Evolutionary conservation across 1,140 invertebrate genomes (phyloP), one percentile per base, ranked within the genome.

Genomic region (Megalopta genalis): DNA sequence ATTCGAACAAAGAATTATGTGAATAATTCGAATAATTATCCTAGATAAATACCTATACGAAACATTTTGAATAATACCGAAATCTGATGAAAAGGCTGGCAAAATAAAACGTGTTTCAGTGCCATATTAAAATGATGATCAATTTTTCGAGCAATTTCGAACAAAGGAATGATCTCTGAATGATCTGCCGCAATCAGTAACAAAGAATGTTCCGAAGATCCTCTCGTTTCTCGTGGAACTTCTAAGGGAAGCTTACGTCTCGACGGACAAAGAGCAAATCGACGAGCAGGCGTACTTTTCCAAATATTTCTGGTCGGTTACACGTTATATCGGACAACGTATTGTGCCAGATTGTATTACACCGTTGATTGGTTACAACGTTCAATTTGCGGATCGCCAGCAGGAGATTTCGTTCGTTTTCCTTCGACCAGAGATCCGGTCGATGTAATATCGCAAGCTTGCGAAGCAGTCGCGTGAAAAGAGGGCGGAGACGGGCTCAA

Each of bases 391-490:
- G 60, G 27, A 37, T 63, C 60, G 25, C 25, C 27, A 16, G 27
- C 25, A 27, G 14, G 27, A 63, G 60, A 14, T 63, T 63, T 63
- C 7, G 10, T 27, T 18, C 27, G 60, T 18, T 46, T 12, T 21
- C 60, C 27, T 32, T 63, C 60, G 27, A 14, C 60, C 25, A 14
- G 25, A 63, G 60, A 14, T 18, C 25, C 14, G 27, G 25, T 21
- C 60, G 60, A 63, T 21, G 60, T 32, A 63, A 63, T 63, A 63
- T 63, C 60, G 60, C 60, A 27, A 32, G 60, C 60, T 63, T 63
- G 27, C 60, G 60, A 63, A 37, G 60, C 60, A 63, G 14, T 63
- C 60, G 60, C 60, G 60, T 27, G 60, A 32, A 63, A 63, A 37
- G 25, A 37, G 60, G 60, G 16, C 4, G 60, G 27, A 9, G 27